A percentile compares a stretch with the other conserved stretches of the same genome.
These are phyloP conservation scores for Lepidurus apus DNA, from an alignment of 1,140 invertebrate genomes.

Conservation along the genomic window DNA sequence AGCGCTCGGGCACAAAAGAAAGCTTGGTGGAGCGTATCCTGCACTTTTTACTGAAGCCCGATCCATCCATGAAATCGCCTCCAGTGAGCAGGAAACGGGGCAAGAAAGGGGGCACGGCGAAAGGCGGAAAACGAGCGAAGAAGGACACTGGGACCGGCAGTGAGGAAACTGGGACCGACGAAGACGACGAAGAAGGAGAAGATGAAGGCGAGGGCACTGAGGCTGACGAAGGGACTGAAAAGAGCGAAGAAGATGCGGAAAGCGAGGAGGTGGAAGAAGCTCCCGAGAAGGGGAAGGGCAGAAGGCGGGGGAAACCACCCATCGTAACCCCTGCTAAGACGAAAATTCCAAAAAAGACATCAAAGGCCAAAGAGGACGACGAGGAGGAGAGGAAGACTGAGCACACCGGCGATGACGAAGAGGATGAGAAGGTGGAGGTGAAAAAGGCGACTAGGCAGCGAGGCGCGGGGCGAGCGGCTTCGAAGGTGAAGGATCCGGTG, in stretches of 20 bases:
- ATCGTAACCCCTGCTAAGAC: background rate
- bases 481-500: background rate
- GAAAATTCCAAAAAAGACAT: conserved; percentile 13
- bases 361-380: background rate
- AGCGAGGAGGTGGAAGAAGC: background rate
- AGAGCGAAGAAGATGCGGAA: conserved; percentile 12
- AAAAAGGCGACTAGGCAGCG: too few relatives aligned
- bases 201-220: background rate
- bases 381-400: too few relatives aligned
- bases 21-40: conserved; percentile 33
- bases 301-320: background rate
- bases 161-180: conserved; percentile 25
- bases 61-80: conserved; percentile 24
- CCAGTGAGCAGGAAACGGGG: conserved; percentile 20
- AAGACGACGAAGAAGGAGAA: conserved; percentile 15
- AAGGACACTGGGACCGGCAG: conserved; percentile 23
- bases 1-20: conserved; percentile 33
- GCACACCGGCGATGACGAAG: too few relatives aligned
- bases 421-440: too few relatives aligned
- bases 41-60: conserved; percentile 36
- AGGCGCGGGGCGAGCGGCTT: too few relatives aligned
- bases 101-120: conserved; percentile 5
- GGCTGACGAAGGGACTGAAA: background rate
- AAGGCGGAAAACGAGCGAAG: background rate
- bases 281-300: conserved; percentile 24